Evolutionary conservation across 2,888 invertebrate species (phyloP).

Genomic region (Aromia moschata): DNA sequence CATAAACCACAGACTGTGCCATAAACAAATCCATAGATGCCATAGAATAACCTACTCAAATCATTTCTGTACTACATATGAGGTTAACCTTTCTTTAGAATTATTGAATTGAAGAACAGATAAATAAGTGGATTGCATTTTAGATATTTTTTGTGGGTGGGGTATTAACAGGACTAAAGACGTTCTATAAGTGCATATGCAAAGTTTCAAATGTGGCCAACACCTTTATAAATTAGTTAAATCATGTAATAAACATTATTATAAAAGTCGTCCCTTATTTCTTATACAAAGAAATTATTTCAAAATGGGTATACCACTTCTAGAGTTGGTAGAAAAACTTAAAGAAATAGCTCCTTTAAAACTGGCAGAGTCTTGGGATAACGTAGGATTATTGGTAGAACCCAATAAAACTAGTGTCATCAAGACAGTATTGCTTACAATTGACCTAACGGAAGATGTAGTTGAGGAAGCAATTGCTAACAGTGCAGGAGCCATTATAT

Average conservation of each 20-base stretch:
- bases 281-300: not conserved
- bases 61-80: too few species aligned
- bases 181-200: too few species aligned
- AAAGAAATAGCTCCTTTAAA: constrained; percentile 75
- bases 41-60: too few species aligned
- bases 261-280: not conserved
- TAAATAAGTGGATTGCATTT: too few species aligned
- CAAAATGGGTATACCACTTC: constrained; percentile 31
- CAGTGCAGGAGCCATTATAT: constrained; percentile 81
- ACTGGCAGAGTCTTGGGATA: constrained; percentile 91
- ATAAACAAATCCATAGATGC: too few species aligned
- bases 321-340: constrained; percentile 64
- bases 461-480: constrained; percentile 79
- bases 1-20: too few species aligned
- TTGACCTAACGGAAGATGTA: constrained; percentile 91
- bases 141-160: too few species aligned
- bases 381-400: constrained; percentile 91
- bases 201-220: too few species aligned
- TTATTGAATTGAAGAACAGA: too few species aligned
- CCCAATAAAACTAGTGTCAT: constrained; percentile 69
- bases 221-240: not conserved
- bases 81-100: too few species aligned
- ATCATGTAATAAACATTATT: not conserved
- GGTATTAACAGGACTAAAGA: too few species aligned
- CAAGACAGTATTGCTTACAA: constrained; percentile 81